Evolutionary conservation across 2,113 vertebrate species (phyloP), one percentile per base, ranked within the genome.

Genomic region (Stomatorhinus ivindoensis): DNA sequence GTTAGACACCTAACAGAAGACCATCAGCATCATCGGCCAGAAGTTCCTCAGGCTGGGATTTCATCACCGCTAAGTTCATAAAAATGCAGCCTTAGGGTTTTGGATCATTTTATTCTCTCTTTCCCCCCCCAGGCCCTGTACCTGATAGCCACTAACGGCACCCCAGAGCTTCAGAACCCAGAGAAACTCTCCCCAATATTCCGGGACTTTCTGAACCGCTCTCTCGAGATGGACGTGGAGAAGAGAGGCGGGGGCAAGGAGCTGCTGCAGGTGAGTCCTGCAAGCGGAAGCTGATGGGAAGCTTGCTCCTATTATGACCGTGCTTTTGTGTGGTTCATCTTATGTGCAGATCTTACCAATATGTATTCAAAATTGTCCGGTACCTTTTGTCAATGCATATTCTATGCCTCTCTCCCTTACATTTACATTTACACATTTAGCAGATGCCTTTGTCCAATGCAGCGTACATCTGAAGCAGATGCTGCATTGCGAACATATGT

Each of bases 201-300:
- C 95, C 96, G 98, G 90, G 98, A 99, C 92, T 99, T 99, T 94
- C 96, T 99, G 92, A 97, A 97, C 95, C 95, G 96, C 51, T 98
- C 97, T 93, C 95, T 99, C 95, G 98, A 99, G 92, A 99, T 99
- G 98, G 98, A 99, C 90, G 98, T 99, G 39, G 98, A 99, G 92
- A 99, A 98, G 93, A 96, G 98, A 92, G 97, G 98, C 21, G 97
- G 98, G 91, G 98, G 97, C 94, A 99, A 98, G 96, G 98, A 99
- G 92, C 94, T 99, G 87, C 94, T 99, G 93, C 97, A 99, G 97
- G 98, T 99, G 80, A 91, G 85, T 58, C 50, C 69, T 19, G 50
- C 3, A 35, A 24, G 4, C 24, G 4, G 8, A 50, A 17, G n/a
- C 27, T 17, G 27, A 86, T 51, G 9, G 11, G 10, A 39, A 39